These are phyloP conservation scores for Dione juno DNA, from an alignment of 2,888 invertebrate species.

Conservation along the genomic window DNA sequence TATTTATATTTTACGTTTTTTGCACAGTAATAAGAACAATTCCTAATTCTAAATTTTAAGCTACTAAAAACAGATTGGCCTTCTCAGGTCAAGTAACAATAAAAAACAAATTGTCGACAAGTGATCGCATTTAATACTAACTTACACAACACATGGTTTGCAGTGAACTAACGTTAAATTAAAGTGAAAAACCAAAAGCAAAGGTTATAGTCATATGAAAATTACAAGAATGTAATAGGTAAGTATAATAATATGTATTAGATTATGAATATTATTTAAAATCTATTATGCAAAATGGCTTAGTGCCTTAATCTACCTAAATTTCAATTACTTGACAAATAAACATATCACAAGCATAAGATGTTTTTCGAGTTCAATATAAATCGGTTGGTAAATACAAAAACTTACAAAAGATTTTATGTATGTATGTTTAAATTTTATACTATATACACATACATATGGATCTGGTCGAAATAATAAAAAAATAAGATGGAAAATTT, in stretches of 20 bases:
- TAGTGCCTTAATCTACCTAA: constrained; percentile 28
- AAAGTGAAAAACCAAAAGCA: background rate
- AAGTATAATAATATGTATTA: background rate
- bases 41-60: constrained; percentile 26
- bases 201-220: background rate
- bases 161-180: background rate
- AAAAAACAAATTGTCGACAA: constrained; percentile 1
- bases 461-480: background rate
- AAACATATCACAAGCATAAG: constrained; percentile 60
- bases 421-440: background rate
- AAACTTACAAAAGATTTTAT: background rate
- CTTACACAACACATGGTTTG: constrained; percentile 1
- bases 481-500: no score
- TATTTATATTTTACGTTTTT: constrained; percentile 37
- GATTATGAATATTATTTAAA: constrained; percentile 5
- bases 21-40: constrained; percentile 32
- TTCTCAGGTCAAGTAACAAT: constrained; percentile 21
- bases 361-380: constrained; percentile 21
- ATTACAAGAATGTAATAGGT: background rate
- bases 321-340: constrained; percentile 44
- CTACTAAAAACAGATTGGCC: constrained; percentile 23
- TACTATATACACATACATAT: background rate
- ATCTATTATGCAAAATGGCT: constrained; percentile 33
- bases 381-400: background rate
- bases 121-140: constrained; percentile 1